Base-by-base conservation (phyloP, 2,888 invertebrate genomes). In the Cerceris ruficornis region DNA sequence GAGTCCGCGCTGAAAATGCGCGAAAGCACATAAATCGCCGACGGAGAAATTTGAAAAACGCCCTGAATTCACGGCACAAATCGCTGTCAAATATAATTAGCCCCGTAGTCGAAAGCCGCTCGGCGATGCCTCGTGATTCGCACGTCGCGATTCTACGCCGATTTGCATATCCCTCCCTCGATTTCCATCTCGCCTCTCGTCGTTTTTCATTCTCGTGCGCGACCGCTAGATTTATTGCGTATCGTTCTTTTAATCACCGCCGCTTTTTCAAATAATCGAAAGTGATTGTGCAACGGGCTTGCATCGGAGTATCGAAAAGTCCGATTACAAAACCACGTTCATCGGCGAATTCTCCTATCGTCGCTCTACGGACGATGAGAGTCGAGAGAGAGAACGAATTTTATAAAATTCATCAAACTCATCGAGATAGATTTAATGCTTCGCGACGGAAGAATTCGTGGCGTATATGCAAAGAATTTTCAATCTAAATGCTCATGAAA, bases 251-350 rank as follows among this genome's bases (percentile, higher is more conserved):
- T 81, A 81, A 81, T 81, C 81, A 60, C 70, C 77, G 61, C 55
- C 61, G 66, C 69, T 75, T 81, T 82, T 75, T 75, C 81, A 61
- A 69, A 81, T 82, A 77, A 81, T 82, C 75, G 75, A 74, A 80
- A 81, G 75, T 64, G 75, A 81, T 79, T 58, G 66, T 65, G 46
- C 65, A 28, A 28, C 28, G 54, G 61, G 69, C 59, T 65, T 68
- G 69, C 73, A 77, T 72, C 71, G 42, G 72, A 72, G 70, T 62
- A 55, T 65, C 76, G 77, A 58, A 42, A 57, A 67, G 15, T 60
- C 60, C 58, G 66, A 60, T 65, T 55, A 60, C 69, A 50, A 57
- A 52, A 8, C 13, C 41, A 2, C 50, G 7, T 60, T n/a, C 41
- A 60, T 65, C 77, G 68, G 72, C 78, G 58, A 79, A 77, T 77